Conservation (phyloP, 2,797 vertebrate species). For the Coendou prehensilis region DNA sequence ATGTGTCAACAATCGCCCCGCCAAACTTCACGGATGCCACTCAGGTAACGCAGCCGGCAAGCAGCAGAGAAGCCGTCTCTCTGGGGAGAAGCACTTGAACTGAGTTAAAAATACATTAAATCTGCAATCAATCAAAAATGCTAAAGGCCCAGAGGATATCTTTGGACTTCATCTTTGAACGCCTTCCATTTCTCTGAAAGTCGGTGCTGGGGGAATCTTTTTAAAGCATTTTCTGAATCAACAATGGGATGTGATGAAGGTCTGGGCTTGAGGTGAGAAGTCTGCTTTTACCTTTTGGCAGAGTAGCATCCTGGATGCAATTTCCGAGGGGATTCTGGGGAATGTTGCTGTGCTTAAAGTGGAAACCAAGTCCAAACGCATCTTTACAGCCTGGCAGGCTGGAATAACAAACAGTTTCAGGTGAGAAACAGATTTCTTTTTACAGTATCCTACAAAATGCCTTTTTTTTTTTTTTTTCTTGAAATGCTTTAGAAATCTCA, state of each 20-base stretch:
- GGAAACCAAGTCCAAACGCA: conserved; percentile 32
- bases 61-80: conserved; percentile 62
- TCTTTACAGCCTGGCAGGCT: conserved; percentile 8
- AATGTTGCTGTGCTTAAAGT: conserved; percentile 14
- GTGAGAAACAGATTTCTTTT: conserved; percentile 37
- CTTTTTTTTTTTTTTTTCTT: neutral
- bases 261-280: neutral
- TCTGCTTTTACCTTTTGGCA: conserved; percentile 4
- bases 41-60: conserved; percentile 62
- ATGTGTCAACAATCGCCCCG: conserved; percentile 79
- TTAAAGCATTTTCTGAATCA: conserved; percentile 48
- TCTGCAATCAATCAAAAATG: conserved; percentile 78
- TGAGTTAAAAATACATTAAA: conserved; percentile 82
- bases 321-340: conserved; percentile 47
- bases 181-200: conserved; percentile 51
- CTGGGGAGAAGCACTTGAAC: conserved; percentile 71
- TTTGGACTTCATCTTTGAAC: conserved; percentile 52
- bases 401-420: neutral
- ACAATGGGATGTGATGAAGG: neutral
- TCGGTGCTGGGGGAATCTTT: conserved; percentile 51
- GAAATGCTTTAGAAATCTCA: conserved; percentile 23
- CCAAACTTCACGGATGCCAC: conserved; percentile 68
- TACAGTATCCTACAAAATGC: neutral
- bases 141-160: conserved; percentile 72
- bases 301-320: neutral